Evolutionary conservation across 2,113 vertebrate genomes (phyloP).

Genomic region (Paradoxurus hermaphroditus): DNA sequence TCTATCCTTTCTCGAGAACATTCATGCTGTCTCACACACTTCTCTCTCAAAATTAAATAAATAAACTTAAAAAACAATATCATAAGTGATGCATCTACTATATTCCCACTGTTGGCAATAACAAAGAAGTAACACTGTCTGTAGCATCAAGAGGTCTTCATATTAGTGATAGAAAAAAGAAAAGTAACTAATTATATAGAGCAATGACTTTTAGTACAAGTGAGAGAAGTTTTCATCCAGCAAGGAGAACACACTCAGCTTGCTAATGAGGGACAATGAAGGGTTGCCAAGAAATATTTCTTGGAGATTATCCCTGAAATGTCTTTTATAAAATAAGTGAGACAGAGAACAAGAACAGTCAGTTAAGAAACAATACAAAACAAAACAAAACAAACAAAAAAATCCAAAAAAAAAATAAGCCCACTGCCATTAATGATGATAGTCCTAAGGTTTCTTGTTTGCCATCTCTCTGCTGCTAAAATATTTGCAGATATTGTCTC

Average conservation of each 20-base stretch:
- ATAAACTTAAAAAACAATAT: background rate
- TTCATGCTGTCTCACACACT: no score
- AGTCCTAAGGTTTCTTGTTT: background rate
- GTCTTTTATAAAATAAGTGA: background rate
- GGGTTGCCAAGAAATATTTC: background rate
- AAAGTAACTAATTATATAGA: background rate
- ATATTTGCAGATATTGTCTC: background rate
- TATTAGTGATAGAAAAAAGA: background rate
- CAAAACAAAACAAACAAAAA: background rate
- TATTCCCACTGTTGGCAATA: background rate
- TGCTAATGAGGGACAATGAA: background rate
- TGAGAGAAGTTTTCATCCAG: background rate
- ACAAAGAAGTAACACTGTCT: background rate
- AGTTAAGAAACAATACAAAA: background rate
- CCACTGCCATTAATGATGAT: background rate
- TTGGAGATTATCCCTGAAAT: background rate
- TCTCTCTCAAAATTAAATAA: no score
- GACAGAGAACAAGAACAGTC: background rate
- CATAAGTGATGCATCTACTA: background rate
- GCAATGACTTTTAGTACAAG: background rate
- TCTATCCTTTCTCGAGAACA: no score
- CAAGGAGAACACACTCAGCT: background rate
- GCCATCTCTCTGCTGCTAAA: background rate
- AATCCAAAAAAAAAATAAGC: background rate
- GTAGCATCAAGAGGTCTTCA: background rate